Conservation (phyloP, 2,797 vertebrate genomes). For the Sarcoramphus papa region DNA sequence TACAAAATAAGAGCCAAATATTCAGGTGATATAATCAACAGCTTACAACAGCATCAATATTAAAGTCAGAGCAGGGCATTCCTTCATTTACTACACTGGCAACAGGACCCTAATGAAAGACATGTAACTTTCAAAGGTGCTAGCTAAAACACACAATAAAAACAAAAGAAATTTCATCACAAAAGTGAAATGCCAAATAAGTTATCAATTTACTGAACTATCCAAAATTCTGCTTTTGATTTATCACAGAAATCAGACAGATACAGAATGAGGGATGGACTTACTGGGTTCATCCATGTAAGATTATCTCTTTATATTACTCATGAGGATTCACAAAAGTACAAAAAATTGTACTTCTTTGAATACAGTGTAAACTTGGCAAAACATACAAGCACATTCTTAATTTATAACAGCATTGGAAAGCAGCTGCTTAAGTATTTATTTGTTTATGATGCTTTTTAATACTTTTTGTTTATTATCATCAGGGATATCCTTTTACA, state of each 20-base stretch:
- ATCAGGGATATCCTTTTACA: not conserved
- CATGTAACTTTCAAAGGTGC: not conserved
- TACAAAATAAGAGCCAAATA: not conserved
- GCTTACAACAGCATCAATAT: not conserved
- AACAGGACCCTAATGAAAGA: not conserved
- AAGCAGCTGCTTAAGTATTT: constrained; percentile 22
- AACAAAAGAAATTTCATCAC: not conserved
- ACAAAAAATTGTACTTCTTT: not conserved
- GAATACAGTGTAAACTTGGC: not conserved
- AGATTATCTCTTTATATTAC: not conserved
- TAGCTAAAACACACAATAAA: not conserved
- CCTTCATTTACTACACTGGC: not conserved
- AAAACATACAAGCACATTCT: not conserved
- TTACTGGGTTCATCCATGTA: not conserved
- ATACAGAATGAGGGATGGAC: not conserved
- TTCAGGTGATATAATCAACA: not conserved
- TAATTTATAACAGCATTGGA: not conserved
- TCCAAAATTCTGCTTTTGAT: not conserved
- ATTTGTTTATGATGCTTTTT: constrained; percentile 32
- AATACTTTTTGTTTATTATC: constrained; percentile 17
- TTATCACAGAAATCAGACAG: not conserved
- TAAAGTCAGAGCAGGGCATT: not conserved
- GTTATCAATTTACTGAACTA: not conserved
- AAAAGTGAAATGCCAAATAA: not conserved
- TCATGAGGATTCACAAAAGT: not conserved